These are phyloP conservation scores for Scrobipalpa atriplicella DNA, from an alignment of 2,888 invertebrate genomes.

Conservation along the genomic window DNA sequence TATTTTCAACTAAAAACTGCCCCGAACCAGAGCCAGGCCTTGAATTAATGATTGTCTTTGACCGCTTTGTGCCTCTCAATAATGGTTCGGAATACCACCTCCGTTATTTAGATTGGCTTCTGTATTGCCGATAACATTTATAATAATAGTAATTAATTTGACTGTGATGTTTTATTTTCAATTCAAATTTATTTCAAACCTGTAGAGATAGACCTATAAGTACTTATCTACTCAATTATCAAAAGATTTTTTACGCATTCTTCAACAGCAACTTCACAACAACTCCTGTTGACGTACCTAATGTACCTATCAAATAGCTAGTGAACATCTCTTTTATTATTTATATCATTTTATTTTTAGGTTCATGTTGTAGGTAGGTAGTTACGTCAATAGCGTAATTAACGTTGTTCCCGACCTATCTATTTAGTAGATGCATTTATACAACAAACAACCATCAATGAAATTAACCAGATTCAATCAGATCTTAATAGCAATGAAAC, in stretches of 20 bases:
- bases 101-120: constrained; percentile 71
- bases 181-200: not conserved
- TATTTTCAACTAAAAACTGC: constrained; percentile 79
- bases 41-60: constrained; percentile 71
- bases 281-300: too few species aligned
- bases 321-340: too few species aligned
- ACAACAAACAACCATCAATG: constrained; percentile 53
- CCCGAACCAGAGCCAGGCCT: constrained; percentile 60
- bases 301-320: not conserved
- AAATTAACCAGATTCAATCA: constrained; percentile 51
- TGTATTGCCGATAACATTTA: too few species aligned
- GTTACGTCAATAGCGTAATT: too few species aligned
- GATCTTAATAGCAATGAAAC: constrained; percentile 61
- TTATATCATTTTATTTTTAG: too few species aligned
- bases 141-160: constrained; percentile 63
- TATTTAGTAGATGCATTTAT: constrained; percentile 31
- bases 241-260: too few species aligned
- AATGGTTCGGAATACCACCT: constrained; percentile 63
- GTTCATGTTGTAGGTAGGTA: too few species aligned
- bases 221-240: too few species aligned
- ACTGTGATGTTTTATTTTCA: constrained; percentile 48
- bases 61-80: constrained; percentile 61
- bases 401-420: too few species aligned
- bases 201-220: too few species aligned
- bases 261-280: too few species aligned